A percentile compares a stretch with the other conserved stretches of the same genome.
phyloP scores from a whole-genome alignment of 2,113 vertebrate genomes.

The Alexandromys fortis region DNA sequence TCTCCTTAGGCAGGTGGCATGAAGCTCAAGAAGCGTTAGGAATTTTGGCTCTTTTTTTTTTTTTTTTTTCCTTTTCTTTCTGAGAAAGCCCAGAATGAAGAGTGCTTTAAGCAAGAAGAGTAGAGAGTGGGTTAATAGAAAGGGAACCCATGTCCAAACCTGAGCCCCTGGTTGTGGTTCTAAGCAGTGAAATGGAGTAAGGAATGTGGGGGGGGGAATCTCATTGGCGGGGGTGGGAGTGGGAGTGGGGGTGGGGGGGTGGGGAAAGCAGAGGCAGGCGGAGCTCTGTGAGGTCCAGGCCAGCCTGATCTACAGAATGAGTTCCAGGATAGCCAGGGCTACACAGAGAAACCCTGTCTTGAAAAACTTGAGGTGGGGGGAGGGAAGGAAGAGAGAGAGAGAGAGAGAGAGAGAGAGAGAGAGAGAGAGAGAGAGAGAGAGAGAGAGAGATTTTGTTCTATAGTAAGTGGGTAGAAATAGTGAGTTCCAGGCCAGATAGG shows the following conservation, averaged over 20 bases:
- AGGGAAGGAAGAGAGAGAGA: too few relatives aligned
- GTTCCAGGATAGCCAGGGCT: too few relatives aligned
- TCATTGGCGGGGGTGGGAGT: too few relatives aligned
- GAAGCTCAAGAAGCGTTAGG: neutral
- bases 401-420: too few relatives aligned
- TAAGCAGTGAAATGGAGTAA: neutral
- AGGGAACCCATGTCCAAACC: neutral
- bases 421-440: neutral
- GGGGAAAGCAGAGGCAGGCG: too few relatives aligned
- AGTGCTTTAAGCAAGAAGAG: neutral
- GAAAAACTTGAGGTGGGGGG: neutral
- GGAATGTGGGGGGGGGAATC: too few relatives aligned
- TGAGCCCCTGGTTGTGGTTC: neutral
- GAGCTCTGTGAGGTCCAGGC: too few relatives aligned
- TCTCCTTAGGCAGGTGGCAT: neutral
- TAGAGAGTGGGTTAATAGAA: neutral
- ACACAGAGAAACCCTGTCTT: too few relatives aligned
- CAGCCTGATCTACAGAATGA: too few relatives aligned
- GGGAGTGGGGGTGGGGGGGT: too few relatives aligned
- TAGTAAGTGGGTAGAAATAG: neutral
- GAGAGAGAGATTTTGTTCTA: neutral
- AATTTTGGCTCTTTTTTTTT: neutral
- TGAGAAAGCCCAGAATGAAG: neutral
- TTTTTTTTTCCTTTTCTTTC: neutral
- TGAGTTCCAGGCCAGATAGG: neutral